phyloP scores from a whole-genome alignment of 2,113 vertebrate species.

The Myrmophylax atrothorax region DNA sequence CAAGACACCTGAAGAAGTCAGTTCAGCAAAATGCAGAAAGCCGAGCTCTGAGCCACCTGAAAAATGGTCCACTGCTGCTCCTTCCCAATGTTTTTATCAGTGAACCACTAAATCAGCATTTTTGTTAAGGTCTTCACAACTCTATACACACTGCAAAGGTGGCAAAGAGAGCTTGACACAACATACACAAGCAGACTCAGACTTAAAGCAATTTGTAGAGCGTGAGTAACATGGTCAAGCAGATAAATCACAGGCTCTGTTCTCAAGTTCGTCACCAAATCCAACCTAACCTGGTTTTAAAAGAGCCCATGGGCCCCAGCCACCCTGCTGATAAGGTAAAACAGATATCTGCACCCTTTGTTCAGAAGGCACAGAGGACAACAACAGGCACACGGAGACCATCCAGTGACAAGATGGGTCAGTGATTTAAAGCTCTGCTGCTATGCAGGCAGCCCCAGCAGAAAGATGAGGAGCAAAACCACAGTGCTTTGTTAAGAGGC shows the following conservation, averaged over 20 bases:
- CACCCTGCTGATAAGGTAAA: background rate
- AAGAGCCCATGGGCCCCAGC: background rate
- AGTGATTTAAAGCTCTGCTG: background rate
- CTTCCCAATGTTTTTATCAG: background rate
- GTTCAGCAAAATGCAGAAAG: background rate
- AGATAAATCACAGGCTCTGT: background rate
- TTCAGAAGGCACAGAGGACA: background rate
- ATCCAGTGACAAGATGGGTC: background rate
- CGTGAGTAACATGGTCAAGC: fast-evolving
- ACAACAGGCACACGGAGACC: background rate
- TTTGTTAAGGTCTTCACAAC: background rate
- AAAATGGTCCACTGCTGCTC: background rate
- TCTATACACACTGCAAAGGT: background rate
- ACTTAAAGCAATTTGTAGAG: background rate
- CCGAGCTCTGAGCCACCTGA: background rate
- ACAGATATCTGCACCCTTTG: background rate
- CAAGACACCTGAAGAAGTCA: background rate
- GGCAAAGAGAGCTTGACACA: background rate
- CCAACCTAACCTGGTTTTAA: background rate
- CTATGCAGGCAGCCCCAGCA: background rate
- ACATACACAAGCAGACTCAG: background rate
- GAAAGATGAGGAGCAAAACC: background rate
- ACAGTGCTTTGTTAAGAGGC: background rate
- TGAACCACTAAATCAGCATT: background rate
- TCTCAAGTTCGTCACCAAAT: background rate